These are phyloP conservation scores for Calyptomena viridis DNA, from an alignment of 2,113 vertebrate species.

Conservation along the genomic window DNA sequence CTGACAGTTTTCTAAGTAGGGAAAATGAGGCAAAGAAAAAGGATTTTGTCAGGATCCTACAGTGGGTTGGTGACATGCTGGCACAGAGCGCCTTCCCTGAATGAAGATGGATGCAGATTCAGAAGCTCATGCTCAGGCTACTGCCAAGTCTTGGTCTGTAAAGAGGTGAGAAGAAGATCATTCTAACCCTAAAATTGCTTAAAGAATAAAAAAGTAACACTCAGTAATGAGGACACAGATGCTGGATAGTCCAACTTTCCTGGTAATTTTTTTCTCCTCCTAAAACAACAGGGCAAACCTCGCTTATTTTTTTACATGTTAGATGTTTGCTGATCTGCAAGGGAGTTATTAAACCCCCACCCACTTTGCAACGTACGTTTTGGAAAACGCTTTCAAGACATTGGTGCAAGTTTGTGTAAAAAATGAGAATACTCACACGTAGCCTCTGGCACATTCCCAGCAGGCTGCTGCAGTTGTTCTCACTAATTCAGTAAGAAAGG, in stretches of 20 bases:
- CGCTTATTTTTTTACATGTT: not conserved
- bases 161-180: not conserved
- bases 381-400: not conserved
- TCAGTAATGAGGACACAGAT: not conserved
- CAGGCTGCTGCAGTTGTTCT: slow-evolving; percentile 9
- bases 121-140: not conserved
- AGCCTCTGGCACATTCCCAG: not conserved
- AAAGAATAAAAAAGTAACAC: not conserved
- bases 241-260: not conserved
- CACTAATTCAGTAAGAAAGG: not conserved
- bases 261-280: not conserved
- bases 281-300: not conserved
- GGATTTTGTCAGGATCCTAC: accelerated
- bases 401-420: not conserved
- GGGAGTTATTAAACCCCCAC: not conserved
- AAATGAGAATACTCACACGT: not conserved
- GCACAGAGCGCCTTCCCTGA: not conserved
- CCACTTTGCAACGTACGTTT: not conserved
- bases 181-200: not conserved
- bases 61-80: not conserved
- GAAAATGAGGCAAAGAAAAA: not conserved
- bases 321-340: accelerated
- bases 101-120: not conserved
- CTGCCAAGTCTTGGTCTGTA: not conserved
- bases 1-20: not conserved